phyloP scores from a whole-genome alignment of 2,797 vertebrate genomes.

The Siniperca scherzeri region DNA sequence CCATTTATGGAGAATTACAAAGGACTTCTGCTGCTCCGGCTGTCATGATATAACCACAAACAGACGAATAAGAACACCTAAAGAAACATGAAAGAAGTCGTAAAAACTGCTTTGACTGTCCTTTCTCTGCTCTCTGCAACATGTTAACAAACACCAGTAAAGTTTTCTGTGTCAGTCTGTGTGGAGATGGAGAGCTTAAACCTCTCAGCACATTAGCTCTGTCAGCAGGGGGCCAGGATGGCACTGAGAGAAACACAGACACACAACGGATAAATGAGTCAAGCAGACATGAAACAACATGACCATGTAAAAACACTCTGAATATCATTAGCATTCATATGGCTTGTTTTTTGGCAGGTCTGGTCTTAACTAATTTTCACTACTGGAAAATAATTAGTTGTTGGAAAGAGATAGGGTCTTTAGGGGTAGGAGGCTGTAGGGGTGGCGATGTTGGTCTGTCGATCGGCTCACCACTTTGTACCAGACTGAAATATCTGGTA shows the following conservation, averaged over 20 bases:
- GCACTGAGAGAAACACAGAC: constrained; percentile 67
- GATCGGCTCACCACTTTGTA: not conserved
- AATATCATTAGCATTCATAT: constrained; percentile 61
- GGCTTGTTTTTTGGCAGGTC: constrained; percentile 38
- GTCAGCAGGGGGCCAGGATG: constrained; percentile 70
- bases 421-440: not conserved
- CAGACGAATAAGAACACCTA: constrained; percentile 25
- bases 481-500: not conserved
- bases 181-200: constrained; percentile 67
- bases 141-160: constrained; percentile 44
- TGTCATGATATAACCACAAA: constrained; percentile 33
- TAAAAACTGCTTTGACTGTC: constrained; percentile 26
- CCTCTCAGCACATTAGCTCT: constrained; percentile 77
- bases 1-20: constrained; percentile 42
- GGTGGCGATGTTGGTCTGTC: not conserved
- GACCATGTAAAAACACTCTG: constrained; percentile 59
- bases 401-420: constrained; percentile 27
- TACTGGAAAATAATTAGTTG: constrained; percentile 65
- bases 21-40: constrained; percentile 28
- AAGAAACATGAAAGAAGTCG: constrained; percentile 21
- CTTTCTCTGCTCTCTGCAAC: constrained; percentile 31
- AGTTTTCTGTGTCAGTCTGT: constrained; percentile 59
- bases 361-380: constrained; percentile 55
- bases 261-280: constrained; percentile 65
- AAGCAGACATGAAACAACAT: constrained; percentile 75